Percentiles rank a stretch among this genome's conserved stretches.
These are phyloP conservation scores for Coreoperca whiteheadi DNA, from an alignment of 2,113 vertebrate species.

Conservation along the genomic window DNA sequence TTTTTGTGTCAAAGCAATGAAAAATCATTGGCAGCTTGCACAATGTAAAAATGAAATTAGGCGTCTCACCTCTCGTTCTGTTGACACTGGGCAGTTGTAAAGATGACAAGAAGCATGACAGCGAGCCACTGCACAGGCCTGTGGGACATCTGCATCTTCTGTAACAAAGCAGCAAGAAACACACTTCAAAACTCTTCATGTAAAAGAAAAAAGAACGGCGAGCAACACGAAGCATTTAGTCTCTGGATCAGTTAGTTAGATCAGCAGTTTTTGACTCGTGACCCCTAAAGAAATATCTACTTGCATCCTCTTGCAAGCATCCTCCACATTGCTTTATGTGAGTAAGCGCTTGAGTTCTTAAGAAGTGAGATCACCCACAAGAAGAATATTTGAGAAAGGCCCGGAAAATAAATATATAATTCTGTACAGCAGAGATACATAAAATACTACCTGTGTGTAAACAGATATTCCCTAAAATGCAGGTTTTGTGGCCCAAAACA, in stretches of 20 bases:
- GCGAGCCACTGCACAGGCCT: conserved; percentile 56
- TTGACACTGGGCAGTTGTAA: conserved; percentile 67
- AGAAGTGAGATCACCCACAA: background rate
- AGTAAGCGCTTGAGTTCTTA: background rate
- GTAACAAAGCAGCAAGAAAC: conserved; percentile 32
- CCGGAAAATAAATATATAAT: background rate
- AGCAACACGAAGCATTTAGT: background rate
- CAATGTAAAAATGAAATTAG: background rate
- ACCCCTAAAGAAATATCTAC: background rate
- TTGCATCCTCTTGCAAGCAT: background rate
- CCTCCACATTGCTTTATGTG: background rate
- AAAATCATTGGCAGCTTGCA: background rate
- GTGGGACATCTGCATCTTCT: conserved; percentile 65
- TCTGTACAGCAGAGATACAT: background rate
- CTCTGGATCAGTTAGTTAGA: background rate
- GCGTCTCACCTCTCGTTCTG: conserved; percentile 74
- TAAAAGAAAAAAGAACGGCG: background rate
- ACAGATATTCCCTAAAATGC: too few species aligned
- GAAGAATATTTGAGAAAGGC: background rate
- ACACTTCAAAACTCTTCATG: background rate
- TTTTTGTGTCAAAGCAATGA: background rate
- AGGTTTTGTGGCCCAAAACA: background rate
- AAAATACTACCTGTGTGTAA: background rate
- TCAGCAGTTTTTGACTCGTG: background rate
- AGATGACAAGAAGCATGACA: conserved; percentile 69